Evolutionary conservation across 2,113 vertebrate genomes (phyloP).

Genomic region (Climacteris rufus): DNA sequence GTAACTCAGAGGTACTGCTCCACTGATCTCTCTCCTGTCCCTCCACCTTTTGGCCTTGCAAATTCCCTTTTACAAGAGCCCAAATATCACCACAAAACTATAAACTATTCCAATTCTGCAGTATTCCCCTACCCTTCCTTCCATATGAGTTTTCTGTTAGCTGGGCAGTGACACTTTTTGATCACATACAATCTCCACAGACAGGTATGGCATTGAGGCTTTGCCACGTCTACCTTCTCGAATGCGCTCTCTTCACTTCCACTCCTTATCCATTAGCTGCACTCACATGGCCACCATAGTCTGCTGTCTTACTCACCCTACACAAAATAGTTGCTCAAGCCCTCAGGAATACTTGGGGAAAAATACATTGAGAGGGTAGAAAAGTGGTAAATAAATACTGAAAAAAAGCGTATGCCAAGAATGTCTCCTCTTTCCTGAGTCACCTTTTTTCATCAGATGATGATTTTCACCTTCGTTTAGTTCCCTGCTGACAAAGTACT

Average conservation of each 20-base stretch:
- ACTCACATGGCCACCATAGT: neutral
- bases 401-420: neutral
- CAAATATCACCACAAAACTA: neutral
- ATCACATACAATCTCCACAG: neutral
- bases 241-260: neutral
- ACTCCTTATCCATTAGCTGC: neutral
- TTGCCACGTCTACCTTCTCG: neutral
- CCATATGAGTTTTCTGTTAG: neutral
- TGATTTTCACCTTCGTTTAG: neutral
- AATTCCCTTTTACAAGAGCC: neutral
- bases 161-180: neutral
- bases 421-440: neutral
- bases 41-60: neutral
- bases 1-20: neutral
- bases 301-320: neutral
- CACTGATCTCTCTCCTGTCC: neutral
- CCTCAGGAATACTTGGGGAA: accelerated
- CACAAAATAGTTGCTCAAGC: neutral
- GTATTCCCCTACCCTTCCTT: neutral
- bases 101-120: neutral
- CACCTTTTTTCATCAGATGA: neutral
- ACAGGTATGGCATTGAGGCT: neutral
- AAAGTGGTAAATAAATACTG: neutral
- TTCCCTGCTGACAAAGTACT: neutral
- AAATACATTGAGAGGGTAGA: accelerated